Conservation (phyloP, 2,888 invertebrate species). For the Orchestes rusci region DNA sequence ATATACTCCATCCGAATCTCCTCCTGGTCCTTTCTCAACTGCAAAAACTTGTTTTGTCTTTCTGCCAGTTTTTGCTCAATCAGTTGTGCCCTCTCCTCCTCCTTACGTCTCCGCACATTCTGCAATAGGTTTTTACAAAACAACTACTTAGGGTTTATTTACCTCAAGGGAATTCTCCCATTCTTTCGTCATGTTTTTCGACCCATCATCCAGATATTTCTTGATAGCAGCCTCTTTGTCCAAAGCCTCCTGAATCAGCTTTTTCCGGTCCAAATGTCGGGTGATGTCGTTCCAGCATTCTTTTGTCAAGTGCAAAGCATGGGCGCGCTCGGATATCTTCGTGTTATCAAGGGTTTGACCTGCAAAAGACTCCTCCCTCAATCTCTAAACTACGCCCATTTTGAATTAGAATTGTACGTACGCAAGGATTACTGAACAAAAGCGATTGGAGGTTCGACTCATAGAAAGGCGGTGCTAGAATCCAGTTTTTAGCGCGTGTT, state of each 20-base stretch:
- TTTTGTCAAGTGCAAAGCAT: constrained; percentile 36
- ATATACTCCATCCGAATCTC: constrained; percentile 32
- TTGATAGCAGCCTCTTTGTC: constrained; percentile 41
- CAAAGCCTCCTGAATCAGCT: constrained; percentile 31
- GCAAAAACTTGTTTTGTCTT: constrained; percentile 26
- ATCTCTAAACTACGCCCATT: no score
- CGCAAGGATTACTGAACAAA: no score
- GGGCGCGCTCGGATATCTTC: constrained; percentile 36
- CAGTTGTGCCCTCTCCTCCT: constrained; percentile 27
- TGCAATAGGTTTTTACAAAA: constrained; percentile 11
- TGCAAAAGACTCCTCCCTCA: no score
- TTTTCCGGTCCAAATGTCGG: constrained; percentile 36
- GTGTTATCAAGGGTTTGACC: constrained; percentile 35
- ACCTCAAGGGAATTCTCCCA: constrained; percentile 46
- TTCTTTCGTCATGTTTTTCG: constrained; percentile 41
- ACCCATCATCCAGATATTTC: constrained; percentile 41
- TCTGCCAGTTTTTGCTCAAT: constrained; percentile 30
- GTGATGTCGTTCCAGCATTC: constrained; percentile 37
- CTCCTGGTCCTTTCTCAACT: constrained; percentile 31
- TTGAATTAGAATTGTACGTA: no score
- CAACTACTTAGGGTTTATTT: constrained; percentile 5
- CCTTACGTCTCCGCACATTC: constrained; percentile 32
- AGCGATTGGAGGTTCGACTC: no score
- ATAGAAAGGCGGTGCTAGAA: no score
- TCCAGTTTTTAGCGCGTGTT: no score